These are phyloP conservation scores for Toxotes jaculatrix DNA, from an alignment of 2,113 vertebrate genomes.

Conservation along the genomic window DNA sequence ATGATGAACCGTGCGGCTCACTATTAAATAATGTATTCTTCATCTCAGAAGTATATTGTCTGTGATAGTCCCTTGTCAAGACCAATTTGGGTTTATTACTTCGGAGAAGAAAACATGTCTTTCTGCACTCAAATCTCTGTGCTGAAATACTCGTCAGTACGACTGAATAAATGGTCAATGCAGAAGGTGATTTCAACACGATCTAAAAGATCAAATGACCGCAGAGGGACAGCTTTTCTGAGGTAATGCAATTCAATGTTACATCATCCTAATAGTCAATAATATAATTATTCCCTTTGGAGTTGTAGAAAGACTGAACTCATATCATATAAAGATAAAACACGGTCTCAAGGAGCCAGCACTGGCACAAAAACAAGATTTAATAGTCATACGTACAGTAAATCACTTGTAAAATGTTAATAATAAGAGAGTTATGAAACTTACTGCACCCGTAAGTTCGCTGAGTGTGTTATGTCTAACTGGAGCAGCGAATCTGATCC, in stretches of 20 bases:
- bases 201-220: neutral
- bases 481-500: neutral
- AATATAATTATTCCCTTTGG: constrained; percentile 32
- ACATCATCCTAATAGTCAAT: constrained; percentile 11
- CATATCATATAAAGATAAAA: constrained; percentile 36
- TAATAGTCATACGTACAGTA: neutral
- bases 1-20: constrained; percentile 37
- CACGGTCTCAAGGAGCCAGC: neutral
- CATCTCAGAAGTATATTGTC: constrained; percentile 30
- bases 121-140: neutral
- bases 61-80: constrained; percentile 77
- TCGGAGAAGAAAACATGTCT: constrained; percentile 43
- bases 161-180: neutral
- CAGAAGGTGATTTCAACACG: constrained; percentile 6
- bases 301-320: constrained; percentile 14
- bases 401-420: constrained; percentile 9
- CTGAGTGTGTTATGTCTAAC: neutral
- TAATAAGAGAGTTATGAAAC: constrained; percentile 6
- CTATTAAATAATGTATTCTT: constrained; percentile 47
- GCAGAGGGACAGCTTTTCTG: constrained; percentile 23
- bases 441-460: neutral
- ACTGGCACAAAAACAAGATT: constrained; percentile 4
- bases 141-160: neutral
- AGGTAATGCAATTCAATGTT: constrained; percentile 20
- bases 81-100: constrained; percentile 52